Evolutionary conservation across 2,113 vertebrate species (phyloP).

Genomic region (Crotalus horridus): DNA sequence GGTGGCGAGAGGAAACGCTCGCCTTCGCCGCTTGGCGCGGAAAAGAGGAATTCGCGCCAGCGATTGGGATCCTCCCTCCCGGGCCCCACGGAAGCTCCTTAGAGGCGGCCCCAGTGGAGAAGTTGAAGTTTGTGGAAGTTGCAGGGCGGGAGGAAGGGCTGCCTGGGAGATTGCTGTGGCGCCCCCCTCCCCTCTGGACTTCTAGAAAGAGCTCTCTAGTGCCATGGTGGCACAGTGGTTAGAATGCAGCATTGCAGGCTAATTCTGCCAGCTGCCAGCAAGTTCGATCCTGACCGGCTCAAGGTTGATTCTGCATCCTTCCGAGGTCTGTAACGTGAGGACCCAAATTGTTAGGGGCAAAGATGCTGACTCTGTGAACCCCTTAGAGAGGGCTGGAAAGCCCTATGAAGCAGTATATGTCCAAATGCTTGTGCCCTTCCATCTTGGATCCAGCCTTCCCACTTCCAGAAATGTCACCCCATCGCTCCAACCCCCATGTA

Average conservation of each 20-base stretch:
- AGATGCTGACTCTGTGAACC: too few species aligned
- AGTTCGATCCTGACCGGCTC: too few species aligned
- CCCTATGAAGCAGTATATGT: too few species aligned
- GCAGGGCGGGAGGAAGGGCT: background rate
- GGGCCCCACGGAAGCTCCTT: background rate
- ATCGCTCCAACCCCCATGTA: too few species aligned
- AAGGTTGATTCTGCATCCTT: too few species aligned
- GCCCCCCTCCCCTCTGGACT: background rate
- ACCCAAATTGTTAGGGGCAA: too few species aligned
- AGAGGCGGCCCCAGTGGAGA: background rate
- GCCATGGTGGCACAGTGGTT: background rate
- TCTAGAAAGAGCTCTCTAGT: background rate
- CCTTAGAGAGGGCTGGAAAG: too few species aligned
- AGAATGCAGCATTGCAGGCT: background rate
- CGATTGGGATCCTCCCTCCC: accelerated
- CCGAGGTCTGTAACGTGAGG: too few species aligned
- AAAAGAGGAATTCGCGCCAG: background rate
- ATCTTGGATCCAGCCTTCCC: too few species aligned
- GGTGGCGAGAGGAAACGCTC: background rate
- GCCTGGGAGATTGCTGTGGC: background rate
- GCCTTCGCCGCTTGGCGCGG: background rate
- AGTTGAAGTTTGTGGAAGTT: background rate
- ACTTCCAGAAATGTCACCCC: too few species aligned
- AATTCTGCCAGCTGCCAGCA: too few species aligned
- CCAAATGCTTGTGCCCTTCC: too few species aligned